phyloP scores from a whole-genome alignment of 2,888 invertebrate genomes.

The Rhimphoctona megacephalus region DNA sequence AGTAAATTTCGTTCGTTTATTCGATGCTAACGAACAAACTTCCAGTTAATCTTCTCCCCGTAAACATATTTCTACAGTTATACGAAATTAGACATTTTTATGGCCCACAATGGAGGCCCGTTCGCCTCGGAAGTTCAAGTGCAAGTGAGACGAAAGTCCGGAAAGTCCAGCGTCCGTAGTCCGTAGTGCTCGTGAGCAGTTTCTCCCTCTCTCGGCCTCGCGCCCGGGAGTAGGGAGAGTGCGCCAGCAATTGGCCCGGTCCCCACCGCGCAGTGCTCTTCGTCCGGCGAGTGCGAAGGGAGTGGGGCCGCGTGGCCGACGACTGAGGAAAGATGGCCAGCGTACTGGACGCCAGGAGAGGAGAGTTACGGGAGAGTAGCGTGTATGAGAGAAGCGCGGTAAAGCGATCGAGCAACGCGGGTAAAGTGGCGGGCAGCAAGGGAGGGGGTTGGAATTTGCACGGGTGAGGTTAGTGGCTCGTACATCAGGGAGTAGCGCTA shows the following conservation, averaged over 20 bases:
- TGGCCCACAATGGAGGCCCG: background rate
- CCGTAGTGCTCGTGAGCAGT: background rate
- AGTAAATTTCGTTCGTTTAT: background rate
- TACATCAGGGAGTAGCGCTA: slow-evolving; percentile 2
- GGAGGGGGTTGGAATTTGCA: slow-evolving; percentile 12
- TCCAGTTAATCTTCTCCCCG: too few species aligned
- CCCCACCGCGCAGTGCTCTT: background rate
- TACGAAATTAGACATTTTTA: background rate
- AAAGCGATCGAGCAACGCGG: slow-evolving; percentile 37
- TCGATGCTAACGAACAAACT: too few species aligned
- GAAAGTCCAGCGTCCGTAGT: background rate
- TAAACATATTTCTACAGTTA: background rate
- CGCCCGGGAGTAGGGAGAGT: too few species aligned
- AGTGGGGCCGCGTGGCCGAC: background rate
- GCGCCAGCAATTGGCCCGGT: background rate
- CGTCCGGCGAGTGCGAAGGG: background rate
- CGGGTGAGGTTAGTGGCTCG: slow-evolving; percentile 38
- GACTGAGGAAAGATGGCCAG: background rate
- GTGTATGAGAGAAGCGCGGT: slow-evolving; percentile 22
- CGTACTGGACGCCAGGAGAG: background rate
- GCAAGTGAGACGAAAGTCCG: background rate
- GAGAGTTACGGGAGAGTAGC: background rate
- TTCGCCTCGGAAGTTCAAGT: background rate
- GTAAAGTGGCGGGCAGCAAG: background rate
- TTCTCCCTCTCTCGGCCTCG: too few species aligned